phyloP scores from a whole-genome alignment of 2,113 vertebrate genomes.

The Anguilla rostrata region DNA sequence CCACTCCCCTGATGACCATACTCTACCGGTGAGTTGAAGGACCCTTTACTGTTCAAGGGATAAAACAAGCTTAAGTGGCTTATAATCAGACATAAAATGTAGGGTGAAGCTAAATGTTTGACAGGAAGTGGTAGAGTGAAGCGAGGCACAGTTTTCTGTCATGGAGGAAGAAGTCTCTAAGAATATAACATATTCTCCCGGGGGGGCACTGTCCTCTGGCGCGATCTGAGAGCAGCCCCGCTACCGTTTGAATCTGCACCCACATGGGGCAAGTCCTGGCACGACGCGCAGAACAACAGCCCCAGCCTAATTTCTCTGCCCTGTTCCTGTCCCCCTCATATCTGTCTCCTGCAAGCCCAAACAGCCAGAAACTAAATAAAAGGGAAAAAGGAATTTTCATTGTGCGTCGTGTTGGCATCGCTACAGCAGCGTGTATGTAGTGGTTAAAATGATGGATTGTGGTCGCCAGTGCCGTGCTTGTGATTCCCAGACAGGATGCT shows the following conservation, averaged over 20 bases:
- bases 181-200: neutral
- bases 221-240: neutral
- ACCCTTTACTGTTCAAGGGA: no score
- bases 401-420: neutral
- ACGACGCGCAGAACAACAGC: neutral
- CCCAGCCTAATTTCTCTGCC: neutral
- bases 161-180: no score
- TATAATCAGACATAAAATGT: neutral
- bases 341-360: slow-evolving; percentile 15
- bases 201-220: neutral
- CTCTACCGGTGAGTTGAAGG: slow-evolving; percentile 71
- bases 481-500: neutral
- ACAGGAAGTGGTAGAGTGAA: neutral
- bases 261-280: slow-evolving; percentile 17
- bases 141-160: no score
- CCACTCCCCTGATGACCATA: slow-evolving; percentile 60
- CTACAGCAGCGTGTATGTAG: neutral
- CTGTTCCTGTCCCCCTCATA: slow-evolving; percentile 12
- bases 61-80: neutral
- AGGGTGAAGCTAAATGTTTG: neutral
- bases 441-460: neutral
- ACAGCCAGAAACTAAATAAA: neutral
- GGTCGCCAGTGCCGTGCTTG: neutral
- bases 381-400: neutral
- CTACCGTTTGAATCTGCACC: neutral